phyloP scores from a whole-genome alignment of 2,797 vertebrate genomes.

The Brotula barbata region DNA sequence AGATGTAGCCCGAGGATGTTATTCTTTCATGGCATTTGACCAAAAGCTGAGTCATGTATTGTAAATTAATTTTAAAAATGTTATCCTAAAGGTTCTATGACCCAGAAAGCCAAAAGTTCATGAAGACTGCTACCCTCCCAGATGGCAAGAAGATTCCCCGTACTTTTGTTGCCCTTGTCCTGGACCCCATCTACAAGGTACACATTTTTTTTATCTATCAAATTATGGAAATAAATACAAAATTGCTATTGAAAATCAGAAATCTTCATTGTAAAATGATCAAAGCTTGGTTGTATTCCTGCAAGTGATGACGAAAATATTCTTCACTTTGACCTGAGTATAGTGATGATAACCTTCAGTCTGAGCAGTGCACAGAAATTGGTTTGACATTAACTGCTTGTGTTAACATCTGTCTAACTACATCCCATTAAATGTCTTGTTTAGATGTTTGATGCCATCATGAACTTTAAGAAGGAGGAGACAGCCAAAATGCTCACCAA shows the following conservation, averaged over 20 bases:
- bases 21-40: too few species aligned
- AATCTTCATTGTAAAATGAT: too few species aligned
- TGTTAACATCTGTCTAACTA: background rate
- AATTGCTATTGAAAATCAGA: too few species aligned
- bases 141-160: conserved; percentile 85
- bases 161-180: conserved; percentile 88
- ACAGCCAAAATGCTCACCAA: conserved; percentile 87
- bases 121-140: conserved; percentile 73
- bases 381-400: background rate
- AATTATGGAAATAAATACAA: too few species aligned
- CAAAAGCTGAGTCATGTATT: too few species aligned
- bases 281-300: conserved; percentile 21
- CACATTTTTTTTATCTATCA: too few species aligned
- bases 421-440: background rate
- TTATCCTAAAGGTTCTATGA: conserved; percentile 83
- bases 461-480: conserved; percentile 94
- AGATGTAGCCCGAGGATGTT: background rate
- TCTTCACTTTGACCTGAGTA: conserved; percentile 99
- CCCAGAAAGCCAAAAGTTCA: conserved; percentile 84
- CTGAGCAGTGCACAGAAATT: conserved; percentile 66
- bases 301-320: conserved; percentile 85
- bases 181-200: conserved; percentile 94
- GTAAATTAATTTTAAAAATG: too few species aligned
- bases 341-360: conserved; percentile 83
- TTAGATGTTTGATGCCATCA: conserved; percentile 93